phyloP scores from a whole-genome alignment of 2,797 vertebrate species.

The Lacerta bilineata region DNA sequence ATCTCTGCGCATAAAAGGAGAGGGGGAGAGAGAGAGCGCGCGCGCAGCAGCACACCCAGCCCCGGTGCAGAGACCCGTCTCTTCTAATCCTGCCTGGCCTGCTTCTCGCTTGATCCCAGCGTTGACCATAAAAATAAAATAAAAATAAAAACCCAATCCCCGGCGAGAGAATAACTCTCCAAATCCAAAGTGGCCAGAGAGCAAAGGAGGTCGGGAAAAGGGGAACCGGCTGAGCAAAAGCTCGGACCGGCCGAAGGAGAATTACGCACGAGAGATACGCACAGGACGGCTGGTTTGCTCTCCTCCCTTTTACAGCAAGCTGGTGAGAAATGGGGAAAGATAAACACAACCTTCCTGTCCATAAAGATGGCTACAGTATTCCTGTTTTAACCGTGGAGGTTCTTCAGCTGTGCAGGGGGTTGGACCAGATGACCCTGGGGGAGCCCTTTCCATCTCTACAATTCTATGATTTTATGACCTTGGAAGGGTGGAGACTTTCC shows the following conservation, averaged over 20 bases:
- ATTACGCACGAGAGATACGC: not conserved
- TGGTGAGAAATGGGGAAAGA: not conserved
- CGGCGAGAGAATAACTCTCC: constrained; percentile 19
- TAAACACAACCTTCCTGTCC: not conserved
- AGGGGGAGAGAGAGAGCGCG: constrained; percentile 44
- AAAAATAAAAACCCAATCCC: constrained; percentile 41
- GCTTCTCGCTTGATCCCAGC: constrained; percentile 67
- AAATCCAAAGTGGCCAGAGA: constrained; percentile 41
- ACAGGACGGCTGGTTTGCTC: no score
- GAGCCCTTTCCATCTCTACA: no score
- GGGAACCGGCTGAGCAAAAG: constrained; percentile 49
- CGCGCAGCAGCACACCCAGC: constrained; percentile 67
- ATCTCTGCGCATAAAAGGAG: constrained; percentile 74
- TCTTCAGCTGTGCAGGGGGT: no score
- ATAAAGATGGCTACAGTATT: not conserved
- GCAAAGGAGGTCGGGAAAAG: constrained; percentile 18
- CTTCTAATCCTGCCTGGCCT: constrained; percentile 65
- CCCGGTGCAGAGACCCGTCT: constrained; percentile 62
- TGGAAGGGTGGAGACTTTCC: no score
- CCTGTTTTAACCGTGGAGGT: not conserved
- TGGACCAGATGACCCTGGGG: no score
- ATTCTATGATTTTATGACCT: no score
- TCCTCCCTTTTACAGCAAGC: not conserved
- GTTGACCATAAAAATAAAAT: constrained; percentile 1
- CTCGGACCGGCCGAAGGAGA: not conserved